Evolutionary conservation across 2,797 vertebrate species (phyloP).

Genomic region (Carduelis carduelis): DNA sequence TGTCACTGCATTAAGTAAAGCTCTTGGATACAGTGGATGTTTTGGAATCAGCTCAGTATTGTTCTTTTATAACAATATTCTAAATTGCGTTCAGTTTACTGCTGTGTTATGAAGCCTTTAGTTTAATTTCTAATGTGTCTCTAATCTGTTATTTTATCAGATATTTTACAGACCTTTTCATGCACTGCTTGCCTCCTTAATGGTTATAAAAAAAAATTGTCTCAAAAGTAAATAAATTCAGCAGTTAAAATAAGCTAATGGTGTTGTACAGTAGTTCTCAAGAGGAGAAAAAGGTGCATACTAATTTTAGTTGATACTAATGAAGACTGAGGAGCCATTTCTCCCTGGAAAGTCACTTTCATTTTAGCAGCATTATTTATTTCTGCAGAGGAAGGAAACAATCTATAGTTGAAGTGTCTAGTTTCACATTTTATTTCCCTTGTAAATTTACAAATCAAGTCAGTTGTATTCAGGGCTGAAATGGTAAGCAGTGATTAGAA

Average conservation of each 20-base stretch:
- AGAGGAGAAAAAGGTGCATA: not conserved
- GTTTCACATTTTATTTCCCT: not conserved
- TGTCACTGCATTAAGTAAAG: not conserved
- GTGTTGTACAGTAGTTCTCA: not conserved
- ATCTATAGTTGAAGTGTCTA: not conserved
- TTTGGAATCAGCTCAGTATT: not conserved
- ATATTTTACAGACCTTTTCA: not conserved
- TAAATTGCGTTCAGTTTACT: not conserved
- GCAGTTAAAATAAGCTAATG: not conserved
- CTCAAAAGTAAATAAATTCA: conserved; percentile 11
- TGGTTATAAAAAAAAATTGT: not conserved
- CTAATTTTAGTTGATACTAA: not conserved
- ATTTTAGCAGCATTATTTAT: conserved; percentile 7
- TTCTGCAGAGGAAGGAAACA: not conserved
- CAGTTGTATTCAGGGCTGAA: not conserved
- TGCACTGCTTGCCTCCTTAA: not conserved
- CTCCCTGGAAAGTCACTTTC: not conserved
- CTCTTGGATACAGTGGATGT: not conserved
- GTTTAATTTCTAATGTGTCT: not conserved
- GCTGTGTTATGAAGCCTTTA: not conserved
- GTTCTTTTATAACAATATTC: not conserved
- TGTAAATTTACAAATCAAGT: not conserved
- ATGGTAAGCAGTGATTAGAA: not conserved
- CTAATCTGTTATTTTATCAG: not conserved
- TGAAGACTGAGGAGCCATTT: not conserved